Conservation (phyloP, 2,113 vertebrate genomes). For the Zingel zingel region DNA sequence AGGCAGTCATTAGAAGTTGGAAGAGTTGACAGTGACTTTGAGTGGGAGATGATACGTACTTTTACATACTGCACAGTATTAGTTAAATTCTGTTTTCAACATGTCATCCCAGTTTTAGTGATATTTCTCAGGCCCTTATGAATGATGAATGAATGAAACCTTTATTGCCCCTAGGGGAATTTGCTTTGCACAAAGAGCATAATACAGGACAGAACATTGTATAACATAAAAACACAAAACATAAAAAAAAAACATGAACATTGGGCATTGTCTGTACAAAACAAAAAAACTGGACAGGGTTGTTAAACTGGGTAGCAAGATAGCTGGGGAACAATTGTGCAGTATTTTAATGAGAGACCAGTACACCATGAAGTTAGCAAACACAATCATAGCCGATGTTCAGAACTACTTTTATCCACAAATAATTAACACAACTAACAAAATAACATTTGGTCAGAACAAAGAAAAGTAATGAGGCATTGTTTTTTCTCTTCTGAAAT, state of each 20-base stretch:
- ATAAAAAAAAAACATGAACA: too few species aligned
- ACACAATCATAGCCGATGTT: too few species aligned
- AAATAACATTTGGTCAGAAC: not conserved
- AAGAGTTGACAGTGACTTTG: conserved; percentile 19
- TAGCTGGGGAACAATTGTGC: not conserved
- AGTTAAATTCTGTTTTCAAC: too few species aligned
- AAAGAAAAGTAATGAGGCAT: not conserved
- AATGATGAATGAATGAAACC: too few species aligned
- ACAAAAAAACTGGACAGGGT: not conserved
- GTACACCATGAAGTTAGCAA: not conserved
- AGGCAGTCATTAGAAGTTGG: conserved; percentile 27
- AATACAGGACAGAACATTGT: too few species aligned
- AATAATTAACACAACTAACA: not conserved
- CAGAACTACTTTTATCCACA: not conserved
- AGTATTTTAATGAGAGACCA: not conserved
- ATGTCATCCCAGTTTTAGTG: conserved; percentile 36
- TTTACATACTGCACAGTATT: not conserved
- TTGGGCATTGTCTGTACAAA: not conserved
- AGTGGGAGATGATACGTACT: conserved; percentile 17
- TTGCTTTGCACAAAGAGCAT: too few species aligned
- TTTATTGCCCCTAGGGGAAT: too few species aligned
- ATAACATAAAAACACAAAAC: too few species aligned
- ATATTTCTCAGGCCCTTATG: conserved; percentile 45
- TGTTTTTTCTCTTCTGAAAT: not conserved
- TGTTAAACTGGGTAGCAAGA: not conserved